A percentile compares a stretch with the other conserved stretches of the same genome.
phyloP scores from a whole-genome alignment of 2,888 invertebrate species.

The Drosophila aldrichi region DNA sequence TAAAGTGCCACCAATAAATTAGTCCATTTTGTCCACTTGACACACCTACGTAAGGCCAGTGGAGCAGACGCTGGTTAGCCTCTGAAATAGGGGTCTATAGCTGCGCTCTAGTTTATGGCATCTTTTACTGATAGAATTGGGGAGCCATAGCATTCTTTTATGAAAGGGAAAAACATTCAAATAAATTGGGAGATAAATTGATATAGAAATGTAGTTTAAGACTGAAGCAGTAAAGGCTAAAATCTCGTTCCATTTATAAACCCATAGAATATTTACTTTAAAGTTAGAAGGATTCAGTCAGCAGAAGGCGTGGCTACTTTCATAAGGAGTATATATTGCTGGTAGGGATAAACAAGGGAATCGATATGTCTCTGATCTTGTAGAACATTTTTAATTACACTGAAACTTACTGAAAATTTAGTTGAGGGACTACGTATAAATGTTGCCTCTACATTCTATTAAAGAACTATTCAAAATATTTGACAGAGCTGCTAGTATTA shows the following conservation, averaged over 20 bases:
- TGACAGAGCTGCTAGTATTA: neutral
- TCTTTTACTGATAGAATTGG: conserved; percentile 9
- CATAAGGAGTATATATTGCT: neutral
- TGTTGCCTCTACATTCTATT: no score
- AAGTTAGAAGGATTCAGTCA: no score
- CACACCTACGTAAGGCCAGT: conserved; percentile 64
- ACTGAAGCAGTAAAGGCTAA: neutral
- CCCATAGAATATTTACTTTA: no score
- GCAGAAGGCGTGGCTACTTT: no score
- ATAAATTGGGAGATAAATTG: neutral
- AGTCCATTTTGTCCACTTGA: conserved; percentile 68
- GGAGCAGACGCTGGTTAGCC: conserved; percentile 23
- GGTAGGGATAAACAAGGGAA: neutral
- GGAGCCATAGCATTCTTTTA: neutral
- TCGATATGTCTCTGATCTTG: neutral
- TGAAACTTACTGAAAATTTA: neutral
- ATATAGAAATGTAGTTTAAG: neutral
- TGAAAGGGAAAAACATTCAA: neutral
- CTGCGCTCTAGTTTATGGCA: conserved; percentile 49
- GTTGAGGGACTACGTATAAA: no score
- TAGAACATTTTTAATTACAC: neutral
- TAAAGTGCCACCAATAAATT: conserved; percentile 63
- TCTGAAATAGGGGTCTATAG: conserved; percentile 19
- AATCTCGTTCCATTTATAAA: neutral
- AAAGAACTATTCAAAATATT: neutral